Conservation (phyloP, 2,888 invertebrate species). For the Escarpia spicata region DNA sequence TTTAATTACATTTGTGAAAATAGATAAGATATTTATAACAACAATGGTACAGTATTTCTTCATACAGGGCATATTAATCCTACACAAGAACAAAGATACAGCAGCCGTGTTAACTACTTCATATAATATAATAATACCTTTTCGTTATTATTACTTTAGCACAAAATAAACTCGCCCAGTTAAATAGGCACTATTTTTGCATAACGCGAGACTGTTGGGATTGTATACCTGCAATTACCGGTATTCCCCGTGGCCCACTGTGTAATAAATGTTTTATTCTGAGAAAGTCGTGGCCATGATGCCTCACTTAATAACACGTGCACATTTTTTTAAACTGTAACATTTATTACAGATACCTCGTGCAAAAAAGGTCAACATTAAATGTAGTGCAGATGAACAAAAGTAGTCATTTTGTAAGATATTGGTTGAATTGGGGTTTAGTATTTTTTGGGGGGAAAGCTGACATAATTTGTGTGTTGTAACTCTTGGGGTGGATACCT, state of each 20-base stretch:
- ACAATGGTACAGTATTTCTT: neutral
- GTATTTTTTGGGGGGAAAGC: no score
- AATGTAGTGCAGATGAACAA: no score
- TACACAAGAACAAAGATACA: no score
- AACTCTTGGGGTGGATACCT: no score
- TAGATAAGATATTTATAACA: neutral
- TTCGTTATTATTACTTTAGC: neutral
- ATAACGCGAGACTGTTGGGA: neutral
- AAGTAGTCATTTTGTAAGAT: no score
- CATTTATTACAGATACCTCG: no score
- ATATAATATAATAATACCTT: neutral
- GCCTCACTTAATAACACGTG: neutral
- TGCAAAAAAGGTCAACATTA: no score
- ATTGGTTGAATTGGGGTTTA: no score
- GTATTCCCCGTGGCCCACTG: neutral
- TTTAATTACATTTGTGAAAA: no score
- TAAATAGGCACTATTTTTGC: neutral
- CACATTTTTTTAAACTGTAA: no score
- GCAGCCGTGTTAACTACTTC: neutral
- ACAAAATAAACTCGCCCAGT: neutral
- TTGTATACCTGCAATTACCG: neutral
- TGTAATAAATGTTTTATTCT: neutral
- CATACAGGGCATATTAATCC: no score
- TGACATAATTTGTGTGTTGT: no score
- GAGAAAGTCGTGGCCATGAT: neutral